Percentiles rank a stretch among this genome's conserved stretches.
Evolutionary conservation across 1,140 invertebrate genomes (phyloP).

Genomic region (Arctopsyche grandis): DNA sequence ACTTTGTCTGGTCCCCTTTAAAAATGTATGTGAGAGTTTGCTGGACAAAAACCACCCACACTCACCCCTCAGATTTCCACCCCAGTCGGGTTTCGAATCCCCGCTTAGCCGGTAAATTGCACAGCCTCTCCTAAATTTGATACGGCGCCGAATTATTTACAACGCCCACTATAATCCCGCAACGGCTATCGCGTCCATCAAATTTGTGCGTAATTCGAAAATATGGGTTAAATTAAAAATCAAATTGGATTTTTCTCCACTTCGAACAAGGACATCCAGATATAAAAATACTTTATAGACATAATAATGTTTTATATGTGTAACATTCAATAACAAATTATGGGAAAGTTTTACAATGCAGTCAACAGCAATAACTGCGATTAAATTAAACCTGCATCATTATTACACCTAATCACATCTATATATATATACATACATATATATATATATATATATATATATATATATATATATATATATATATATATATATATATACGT

Average conservation of each 20-base stretch:
- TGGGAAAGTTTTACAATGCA: too few species aligned
- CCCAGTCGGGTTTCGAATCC: neutral
- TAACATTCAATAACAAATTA: too few species aligned
- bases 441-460: neutral
- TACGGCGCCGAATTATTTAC: conserved; percentile 1
- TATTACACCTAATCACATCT: neutral
- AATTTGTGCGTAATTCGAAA: neutral
- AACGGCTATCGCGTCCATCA: neutral
- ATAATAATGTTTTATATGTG: too few species aligned
- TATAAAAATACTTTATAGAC: too few species aligned
- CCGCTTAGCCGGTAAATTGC: neutral
- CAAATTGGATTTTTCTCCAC: too few species aligned
- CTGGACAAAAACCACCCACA: neutral
- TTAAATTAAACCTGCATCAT: neutral
- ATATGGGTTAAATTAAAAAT: neutral
- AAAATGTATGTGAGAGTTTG: conserved; percentile 29
- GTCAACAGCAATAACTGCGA: too few species aligned
- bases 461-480: neutral
- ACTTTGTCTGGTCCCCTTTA: conserved; percentile 27
- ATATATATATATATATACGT: neutral
- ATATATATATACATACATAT: neutral
- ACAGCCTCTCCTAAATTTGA: neutral
- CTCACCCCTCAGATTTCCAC: too few species aligned
- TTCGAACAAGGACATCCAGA: too few species aligned
- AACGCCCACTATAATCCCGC: neutral